Evolutionary conservation across 2,888 invertebrate species (phyloP).

Genomic region (Neuroscelio doddi): DNA sequence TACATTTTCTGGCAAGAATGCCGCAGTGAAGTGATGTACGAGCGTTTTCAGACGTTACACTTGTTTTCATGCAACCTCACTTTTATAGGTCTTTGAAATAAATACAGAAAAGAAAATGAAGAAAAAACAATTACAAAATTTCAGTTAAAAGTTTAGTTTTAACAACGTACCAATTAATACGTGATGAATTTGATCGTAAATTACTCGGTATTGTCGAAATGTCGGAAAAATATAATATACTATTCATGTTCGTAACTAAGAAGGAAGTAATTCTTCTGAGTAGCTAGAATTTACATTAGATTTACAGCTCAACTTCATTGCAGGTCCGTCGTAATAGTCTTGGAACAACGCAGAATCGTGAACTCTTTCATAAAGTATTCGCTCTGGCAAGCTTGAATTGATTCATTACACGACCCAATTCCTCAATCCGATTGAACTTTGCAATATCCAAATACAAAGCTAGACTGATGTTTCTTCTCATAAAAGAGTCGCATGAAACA

Average conservation of each 20-base stretch:
- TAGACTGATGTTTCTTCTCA: too few species aligned
- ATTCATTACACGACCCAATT: slow-evolving; percentile 44
- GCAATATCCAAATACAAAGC: slow-evolving; percentile 39
- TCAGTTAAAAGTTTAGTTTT: too few species aligned
- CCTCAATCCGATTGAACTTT: slow-evolving; percentile 34
- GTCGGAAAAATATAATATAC: too few species aligned
- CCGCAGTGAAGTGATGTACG: slow-evolving; percentile 21
- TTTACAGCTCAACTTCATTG: slow-evolving; percentile 21
- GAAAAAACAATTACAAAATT: too few species aligned
- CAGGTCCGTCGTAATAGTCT: slow-evolving; percentile 19
- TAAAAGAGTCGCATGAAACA: too few species aligned
- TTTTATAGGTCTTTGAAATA: background rate
- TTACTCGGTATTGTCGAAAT: too few species aligned
- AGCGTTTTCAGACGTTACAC: background rate
- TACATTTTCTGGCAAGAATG: slow-evolving; percentile 13
- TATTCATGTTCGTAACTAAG: too few species aligned
- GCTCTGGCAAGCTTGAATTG: slow-evolving; percentile 31
- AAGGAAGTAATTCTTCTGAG: too few species aligned
- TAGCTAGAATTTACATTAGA: slow-evolving; percentile 13
- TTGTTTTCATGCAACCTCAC: background rate
- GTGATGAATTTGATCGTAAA: too few species aligned
- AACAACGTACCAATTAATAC: too few species aligned
- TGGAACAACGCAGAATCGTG: slow-evolving; percentile 25
- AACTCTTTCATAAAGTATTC: slow-evolving; percentile 14
- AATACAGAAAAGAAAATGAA: too few species aligned